These are phyloP conservation scores for Agrochola litura DNA, from an alignment of 2,888 invertebrate genomes.

Conservation along the genomic window DNA sequence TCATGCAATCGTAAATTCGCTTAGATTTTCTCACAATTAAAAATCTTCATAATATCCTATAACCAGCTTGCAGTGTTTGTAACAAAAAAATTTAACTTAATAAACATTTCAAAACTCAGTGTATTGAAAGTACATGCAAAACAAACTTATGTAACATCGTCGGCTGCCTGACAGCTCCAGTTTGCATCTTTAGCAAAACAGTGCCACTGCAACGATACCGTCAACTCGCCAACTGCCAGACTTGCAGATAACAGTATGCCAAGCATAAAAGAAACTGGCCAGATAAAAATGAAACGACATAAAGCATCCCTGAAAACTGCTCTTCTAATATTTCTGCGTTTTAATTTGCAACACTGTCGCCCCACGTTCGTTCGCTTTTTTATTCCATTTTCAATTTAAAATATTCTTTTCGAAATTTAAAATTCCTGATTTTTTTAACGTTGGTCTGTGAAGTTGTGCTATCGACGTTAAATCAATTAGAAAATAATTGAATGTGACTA, in stretches of 20 bases:
- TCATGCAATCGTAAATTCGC: not conserved
- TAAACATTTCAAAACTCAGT: not conserved
- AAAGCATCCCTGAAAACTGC: conserved; percentile 66
- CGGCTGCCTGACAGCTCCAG: conserved; percentile 49
- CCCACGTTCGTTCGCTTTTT: conserved; percentile 63
- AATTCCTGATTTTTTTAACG: conserved; percentile 22
- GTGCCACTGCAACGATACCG: conserved; percentile 63
- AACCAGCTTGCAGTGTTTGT: not conserved
- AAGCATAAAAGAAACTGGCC: conserved; percentile 71
- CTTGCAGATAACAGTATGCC: conserved; percentile 73
- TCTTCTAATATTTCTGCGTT: conserved; percentile 75
- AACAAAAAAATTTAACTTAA: not conserved
- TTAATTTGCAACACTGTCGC: conserved; percentile 73
- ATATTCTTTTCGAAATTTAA: conserved; percentile 52
- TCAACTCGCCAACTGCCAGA: conserved; percentile 68
- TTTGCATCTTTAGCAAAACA: conserved; percentile 69
- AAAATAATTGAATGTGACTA: conserved; percentile 11
- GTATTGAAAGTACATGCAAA: conserved; percentile 11
- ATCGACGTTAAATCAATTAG: conserved; percentile 14
- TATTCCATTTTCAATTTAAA: conserved; percentile 71
- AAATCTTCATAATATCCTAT: not conserved
- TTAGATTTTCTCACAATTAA: not conserved
- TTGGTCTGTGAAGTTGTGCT: conserved; percentile 16
- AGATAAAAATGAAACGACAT: conserved; percentile 75
- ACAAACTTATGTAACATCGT: conserved; percentile 24